Conservation (phyloP, 2,113 vertebrate species). For the Bothrops jararaca region DNA sequence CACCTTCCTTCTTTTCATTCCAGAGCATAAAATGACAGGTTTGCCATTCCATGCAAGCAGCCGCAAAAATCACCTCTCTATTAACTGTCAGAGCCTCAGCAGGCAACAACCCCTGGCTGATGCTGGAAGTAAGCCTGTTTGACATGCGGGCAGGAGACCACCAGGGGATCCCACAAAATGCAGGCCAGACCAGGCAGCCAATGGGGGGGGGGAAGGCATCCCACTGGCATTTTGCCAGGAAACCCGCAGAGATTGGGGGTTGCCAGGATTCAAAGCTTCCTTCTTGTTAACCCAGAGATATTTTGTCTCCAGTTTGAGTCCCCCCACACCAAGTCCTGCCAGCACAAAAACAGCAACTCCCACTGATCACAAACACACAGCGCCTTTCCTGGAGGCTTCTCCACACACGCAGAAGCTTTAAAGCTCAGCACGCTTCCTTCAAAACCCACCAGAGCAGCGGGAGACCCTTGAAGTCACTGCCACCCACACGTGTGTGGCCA, state of each 20-base stretch:
- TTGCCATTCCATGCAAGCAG: not conserved
- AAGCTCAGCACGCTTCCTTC: conserved; percentile 47
- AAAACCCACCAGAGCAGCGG: conserved; percentile 45
- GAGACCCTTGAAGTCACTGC: conserved; percentile 27
- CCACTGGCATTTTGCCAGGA: not conserved
- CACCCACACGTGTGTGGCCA: conserved; percentile 12
- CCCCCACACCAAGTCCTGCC: fast-evolving
- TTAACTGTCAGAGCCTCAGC: not conserved
- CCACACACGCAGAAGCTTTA: conserved; percentile 32
- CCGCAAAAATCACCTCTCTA: not conserved
- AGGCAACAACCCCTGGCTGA: not conserved
- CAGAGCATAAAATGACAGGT: not conserved
- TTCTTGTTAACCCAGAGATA: not conserved
- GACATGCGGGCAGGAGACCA: not conserved
- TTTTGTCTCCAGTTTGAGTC: no score
- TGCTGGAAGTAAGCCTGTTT: not conserved
- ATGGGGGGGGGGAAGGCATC: not conserved
- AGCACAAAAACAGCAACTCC: not conserved
- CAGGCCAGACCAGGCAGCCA: not conserved
- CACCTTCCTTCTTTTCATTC: not conserved
- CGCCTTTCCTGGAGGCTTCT: conserved; percentile 22
- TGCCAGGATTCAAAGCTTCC: not conserved
- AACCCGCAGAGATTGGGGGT: not conserved
- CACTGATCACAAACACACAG: conserved; percentile 20
- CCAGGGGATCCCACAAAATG: not conserved